phyloP scores from a whole-genome alignment of 2,113 vertebrate species.

The Anoplopoma fimbria region DNA sequence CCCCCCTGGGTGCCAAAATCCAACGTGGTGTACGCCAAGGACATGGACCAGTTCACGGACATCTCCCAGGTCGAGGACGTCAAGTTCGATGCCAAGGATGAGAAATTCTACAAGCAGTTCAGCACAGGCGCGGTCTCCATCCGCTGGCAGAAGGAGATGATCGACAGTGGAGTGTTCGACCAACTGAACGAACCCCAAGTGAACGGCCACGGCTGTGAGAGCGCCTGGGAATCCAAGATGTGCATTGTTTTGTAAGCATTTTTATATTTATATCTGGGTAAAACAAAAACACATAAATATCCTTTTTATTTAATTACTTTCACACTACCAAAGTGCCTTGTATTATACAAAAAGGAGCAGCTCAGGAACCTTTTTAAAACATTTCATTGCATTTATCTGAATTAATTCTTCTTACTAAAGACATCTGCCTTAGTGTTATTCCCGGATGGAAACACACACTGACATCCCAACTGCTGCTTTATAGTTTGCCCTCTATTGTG shows the following conservation, averaged over 20 bases:
- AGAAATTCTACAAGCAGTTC: slow-evolving; percentile 89
- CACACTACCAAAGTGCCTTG: slow-evolving; percentile 18
- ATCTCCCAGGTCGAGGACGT: slow-evolving; percentile 85
- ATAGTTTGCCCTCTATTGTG: slow-evolving; percentile 55
- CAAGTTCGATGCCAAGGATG: slow-evolving; percentile 85
- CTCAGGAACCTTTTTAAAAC: slow-evolving; percentile 1
- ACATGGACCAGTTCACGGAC: slow-evolving; percentile 81
- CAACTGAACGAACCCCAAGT: slow-evolving; percentile 82
- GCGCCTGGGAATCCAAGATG: slow-evolving; percentile 80
- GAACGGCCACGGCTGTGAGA: slow-evolving; percentile 20
- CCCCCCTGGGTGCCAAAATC: slow-evolving; percentile 90
- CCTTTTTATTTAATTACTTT: neutral
- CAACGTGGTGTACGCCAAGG: slow-evolving; percentile 89
- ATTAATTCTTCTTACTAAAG: neutral
- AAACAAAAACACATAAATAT: slow-evolving; percentile 3
- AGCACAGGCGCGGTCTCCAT: slow-evolving; percentile 87
- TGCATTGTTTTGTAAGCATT: slow-evolving; percentile 84
- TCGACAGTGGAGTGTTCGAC: slow-evolving; percentile 89
- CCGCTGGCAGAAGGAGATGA: slow-evolving; percentile 90
- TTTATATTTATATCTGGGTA: neutral
- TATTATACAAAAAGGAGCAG: slow-evolving; percentile 1
- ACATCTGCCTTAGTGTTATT: slow-evolving; percentile 9
- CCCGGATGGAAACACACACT: slow-evolving; percentile 6
- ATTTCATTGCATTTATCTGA: slow-evolving; percentile 5
- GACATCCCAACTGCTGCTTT: slow-evolving; percentile 37